Evolutionary conservation across 2,888 invertebrate species (phyloP).

Genomic region (Acronicta aceris): DNA sequence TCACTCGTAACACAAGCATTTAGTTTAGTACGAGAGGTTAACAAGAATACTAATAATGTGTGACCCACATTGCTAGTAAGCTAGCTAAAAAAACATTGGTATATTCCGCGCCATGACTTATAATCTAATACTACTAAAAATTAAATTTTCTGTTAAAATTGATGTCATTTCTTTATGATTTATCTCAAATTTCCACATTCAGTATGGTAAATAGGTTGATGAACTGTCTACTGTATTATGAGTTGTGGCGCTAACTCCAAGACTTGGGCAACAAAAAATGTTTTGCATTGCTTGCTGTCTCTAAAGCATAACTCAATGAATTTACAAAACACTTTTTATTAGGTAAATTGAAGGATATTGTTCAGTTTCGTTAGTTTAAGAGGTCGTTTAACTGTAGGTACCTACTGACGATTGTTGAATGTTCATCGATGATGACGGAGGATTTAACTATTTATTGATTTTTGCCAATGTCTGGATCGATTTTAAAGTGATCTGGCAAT

Average conservation of each 20-base stretch:
- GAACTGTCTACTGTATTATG: background rate
- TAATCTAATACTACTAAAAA: no score
- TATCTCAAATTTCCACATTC: no score
- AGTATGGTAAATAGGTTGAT: no score
- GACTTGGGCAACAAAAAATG: background rate
- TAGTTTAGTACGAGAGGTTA: no score
- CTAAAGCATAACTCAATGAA: background rate
- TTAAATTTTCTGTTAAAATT: no score
- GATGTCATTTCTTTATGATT: no score
- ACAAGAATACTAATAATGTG: no score
- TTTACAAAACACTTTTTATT: slow-evolving; percentile 52
- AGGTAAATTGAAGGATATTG: slow-evolving; percentile 49
- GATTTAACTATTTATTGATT: slow-evolving; percentile 32
- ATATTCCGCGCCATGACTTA: no score
- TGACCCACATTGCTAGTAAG: no score
- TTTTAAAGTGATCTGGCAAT: slow-evolving; percentile 36
- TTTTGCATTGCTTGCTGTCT: background rate
- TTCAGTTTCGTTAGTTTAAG: slow-evolving; percentile 25
- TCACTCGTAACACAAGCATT: no score
- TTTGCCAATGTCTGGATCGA: slow-evolving; percentile 21
- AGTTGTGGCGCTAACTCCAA: background rate
- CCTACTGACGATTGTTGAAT: slow-evolving; percentile 15
- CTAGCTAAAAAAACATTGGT: no score
- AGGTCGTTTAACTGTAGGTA: slow-evolving; percentile 32
- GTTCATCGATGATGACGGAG: slow-evolving; percentile 23